Base-by-base conservation (phyloP, 2,888 invertebrate genomes). In the Sminthurides aquaticus region DNA sequence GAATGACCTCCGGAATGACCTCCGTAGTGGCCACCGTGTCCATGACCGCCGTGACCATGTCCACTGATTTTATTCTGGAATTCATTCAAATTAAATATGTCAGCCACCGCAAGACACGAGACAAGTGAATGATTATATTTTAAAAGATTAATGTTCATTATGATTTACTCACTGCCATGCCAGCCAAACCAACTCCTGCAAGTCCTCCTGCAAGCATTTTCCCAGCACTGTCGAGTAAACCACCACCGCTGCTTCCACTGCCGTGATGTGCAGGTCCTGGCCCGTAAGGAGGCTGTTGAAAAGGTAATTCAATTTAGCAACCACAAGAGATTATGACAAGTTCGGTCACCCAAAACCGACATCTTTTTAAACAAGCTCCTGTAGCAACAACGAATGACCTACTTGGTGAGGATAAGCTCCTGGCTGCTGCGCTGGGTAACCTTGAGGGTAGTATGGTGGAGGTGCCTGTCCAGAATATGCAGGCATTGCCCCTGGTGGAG, bases 131-230 rank as follows among this genome's bases (percentile, higher is more conserved):
- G 8, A 8, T n/a, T 15, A 18, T 20, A 15, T n/a, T 54, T 20
- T 15, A 18, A 22, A 25, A 55, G n/a, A n/a, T n/a, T n/a, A n/a
- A n/a, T n/a, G n/a, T n/a, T n/a, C n/a, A n/a, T n/a, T n/a, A n/a
- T n/a, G n/a, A n/a, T 64, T 8, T 49, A 55, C 64, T 69, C 58
- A 70, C 69, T 15, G 71, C 73, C 8, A 73, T 66, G 52, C 64
- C 61, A 0, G 65, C 73, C 2, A 73, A 56, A 1, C 71, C 73
- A 43, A 68, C 70, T n/a, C 73, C 73, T 22, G 71, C 72, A 18
- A 72, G 48, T 24, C 70, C 70, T 22, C 70, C 71, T 2, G 71
- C 71, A 24, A 73, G 28, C 15, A 71, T 20, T 61, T 70, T 70
- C 5, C 66, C 65, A 5, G 69, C 71, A 49, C 55, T 68, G 25